These are phyloP conservation scores for Polyergus mexicanus DNA, from an alignment of 1,140 invertebrate species.

Conservation along the genomic window DNA sequence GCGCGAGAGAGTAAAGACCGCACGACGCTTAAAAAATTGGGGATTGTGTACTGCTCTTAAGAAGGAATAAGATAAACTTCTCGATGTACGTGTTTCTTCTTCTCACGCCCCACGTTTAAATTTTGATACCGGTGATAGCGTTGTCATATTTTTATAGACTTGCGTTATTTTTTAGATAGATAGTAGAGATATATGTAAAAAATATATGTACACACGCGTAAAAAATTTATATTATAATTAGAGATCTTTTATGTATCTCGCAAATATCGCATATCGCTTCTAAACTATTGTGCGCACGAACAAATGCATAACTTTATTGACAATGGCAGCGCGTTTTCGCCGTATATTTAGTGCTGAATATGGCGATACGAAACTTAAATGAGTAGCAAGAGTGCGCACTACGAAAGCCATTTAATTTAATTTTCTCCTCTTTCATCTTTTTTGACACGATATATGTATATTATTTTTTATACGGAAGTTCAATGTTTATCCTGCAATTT, in stretches of 20 bases:
- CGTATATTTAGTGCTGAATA: neutral
- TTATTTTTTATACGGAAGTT: conserved; percentile 7
- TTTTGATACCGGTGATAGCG: conserved; percentile 81
- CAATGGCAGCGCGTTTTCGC: neutral
- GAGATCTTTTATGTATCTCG: conserved; percentile 68
- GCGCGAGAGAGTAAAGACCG: conserved; percentile 65
- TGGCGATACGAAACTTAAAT: neutral
- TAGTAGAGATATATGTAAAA: conserved; percentile 77
- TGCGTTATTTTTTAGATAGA: conserved; percentile 80
- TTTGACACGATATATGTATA: neutral
- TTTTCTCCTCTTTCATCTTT: neutral
- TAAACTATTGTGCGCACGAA: conserved; percentile 3
- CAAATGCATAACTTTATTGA: conserved; percentile 16
- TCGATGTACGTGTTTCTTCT: conserved; percentile 75
- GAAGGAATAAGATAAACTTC: conserved; percentile 50
- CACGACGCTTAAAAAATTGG: conserved; percentile 62
- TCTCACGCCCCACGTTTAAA: conserved; percentile 76
- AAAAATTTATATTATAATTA: conserved; percentile 78
- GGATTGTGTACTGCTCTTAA: conserved; percentile 41
- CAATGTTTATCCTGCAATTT: conserved; percentile 18
- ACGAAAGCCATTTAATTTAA: conserved; percentile 13
- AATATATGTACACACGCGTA: conserved; percentile 61
- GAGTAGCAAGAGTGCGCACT: neutral
- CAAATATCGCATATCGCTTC: conserved; percentile 36
- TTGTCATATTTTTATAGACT: conserved; percentile 84